Evolutionary conservation across 2,888 invertebrate genomes (phyloP).

Genomic region (Blastobasis lacticolella): DNA sequence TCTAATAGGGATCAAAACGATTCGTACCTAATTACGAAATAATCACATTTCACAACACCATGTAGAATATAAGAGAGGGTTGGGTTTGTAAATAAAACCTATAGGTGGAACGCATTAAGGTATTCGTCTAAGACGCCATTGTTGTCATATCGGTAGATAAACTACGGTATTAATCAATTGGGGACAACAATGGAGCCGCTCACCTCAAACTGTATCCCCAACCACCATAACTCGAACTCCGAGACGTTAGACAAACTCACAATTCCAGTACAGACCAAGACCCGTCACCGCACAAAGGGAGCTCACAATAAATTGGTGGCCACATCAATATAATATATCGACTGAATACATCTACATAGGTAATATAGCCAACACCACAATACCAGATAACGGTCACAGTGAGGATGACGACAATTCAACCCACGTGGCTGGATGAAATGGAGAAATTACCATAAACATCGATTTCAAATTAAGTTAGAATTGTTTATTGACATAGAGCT

Average conservation of each 20-base stretch:
- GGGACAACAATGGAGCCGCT: constrained; percentile 58
- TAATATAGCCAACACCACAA: constrained; percentile 37
- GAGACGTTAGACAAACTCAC: constrained; percentile 11
- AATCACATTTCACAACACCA: constrained; percentile 31
- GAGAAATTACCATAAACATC: constrained; percentile 20
- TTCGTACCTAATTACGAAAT: no score
- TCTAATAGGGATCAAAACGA: no score
- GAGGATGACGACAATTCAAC: constrained; percentile 38
- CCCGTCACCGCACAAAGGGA: constrained; percentile 3
- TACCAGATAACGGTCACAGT: constrained; percentile 50
- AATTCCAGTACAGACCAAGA: background rate
- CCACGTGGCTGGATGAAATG: constrained; percentile 30
- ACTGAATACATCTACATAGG: constrained; percentile 45
- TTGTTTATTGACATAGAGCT: no score
- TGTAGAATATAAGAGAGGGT: constrained; percentile 42
- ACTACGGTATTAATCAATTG: constrained; percentile 68
- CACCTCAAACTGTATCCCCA: constrained; percentile 45
- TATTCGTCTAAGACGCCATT: constrained; percentile 63
- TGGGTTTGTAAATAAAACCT: constrained; percentile 53
- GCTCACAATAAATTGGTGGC: constrained; percentile 26
- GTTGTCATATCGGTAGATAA: constrained; percentile 71
- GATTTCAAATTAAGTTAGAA: background rate
- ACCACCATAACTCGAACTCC: constrained; percentile 35
- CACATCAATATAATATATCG: constrained; percentile 27
- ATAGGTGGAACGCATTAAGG: constrained; percentile 58